Evolutionary conservation across 2,797 vertebrate genomes (phyloP), one percentile per base, ranked within the genome.

Genomic region (Sebastes taczanowskii): DNA sequence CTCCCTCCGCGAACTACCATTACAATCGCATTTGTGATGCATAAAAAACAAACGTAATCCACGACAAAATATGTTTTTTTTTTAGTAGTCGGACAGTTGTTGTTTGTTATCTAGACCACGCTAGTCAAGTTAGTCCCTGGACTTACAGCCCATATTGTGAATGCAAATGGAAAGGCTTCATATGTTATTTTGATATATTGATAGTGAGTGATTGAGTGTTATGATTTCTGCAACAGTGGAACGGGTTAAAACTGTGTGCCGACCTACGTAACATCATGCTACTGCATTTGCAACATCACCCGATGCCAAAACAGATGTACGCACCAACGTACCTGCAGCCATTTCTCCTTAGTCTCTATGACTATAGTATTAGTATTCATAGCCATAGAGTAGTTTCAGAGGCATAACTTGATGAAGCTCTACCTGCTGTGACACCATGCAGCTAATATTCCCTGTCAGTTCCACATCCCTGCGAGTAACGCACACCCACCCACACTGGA

Each of bases 401-500:
- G 65, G 61, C 61, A 55, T 42, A 65, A 72, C 83, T 85, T 86
- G 87, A 90, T 91, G 87, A 93, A 88, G 80, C 77, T 79, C 77
- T 86, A 90, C 89, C 85, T 83, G 87, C 91, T 88, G 80, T 81
- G 89, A 91, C 84, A 83, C 73, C 88, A 83, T 67, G 76, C 86
- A 82, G 90, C 87, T 92, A 90, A 92, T 87, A 84, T 87, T 87
- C 87, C 77, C 86, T 86, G 91, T 92, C 92, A 92, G 88, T 67
- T 85, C 83, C 70, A 83, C 87, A 87, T 91, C 90, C 81, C 82
- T 63, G 77, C 76, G 78, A 88, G 77, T 79, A 80, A 74, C 83
- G 71, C 81, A 53, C 85, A 82, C 78, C 80, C 89, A 66, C 91
- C 87, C 80, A 89, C 91, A 83, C 63, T 27, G 73, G 67, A 88